Conservation (phyloP, 2,797 vertebrate genomes). For the Oceanodroma leucorhoa region DNA sequence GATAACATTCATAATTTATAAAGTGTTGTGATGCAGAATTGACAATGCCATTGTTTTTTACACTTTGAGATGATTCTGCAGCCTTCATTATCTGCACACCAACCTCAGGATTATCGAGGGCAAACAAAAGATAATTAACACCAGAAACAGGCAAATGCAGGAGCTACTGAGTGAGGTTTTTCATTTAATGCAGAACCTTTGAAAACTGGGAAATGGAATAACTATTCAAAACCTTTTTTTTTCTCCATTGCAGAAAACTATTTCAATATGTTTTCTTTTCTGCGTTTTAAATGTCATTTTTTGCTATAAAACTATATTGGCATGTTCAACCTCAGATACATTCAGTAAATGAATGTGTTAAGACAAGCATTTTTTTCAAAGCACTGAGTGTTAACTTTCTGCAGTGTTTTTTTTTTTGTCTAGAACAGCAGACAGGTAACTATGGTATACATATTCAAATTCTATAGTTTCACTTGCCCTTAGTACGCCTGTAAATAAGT, state of each 20-base stretch:
- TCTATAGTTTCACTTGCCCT: neutral
- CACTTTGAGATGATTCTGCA: constrained; percentile 90
- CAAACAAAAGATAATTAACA: constrained; percentile 99
- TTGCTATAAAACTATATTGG: constrained; percentile 27
- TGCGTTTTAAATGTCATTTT: constrained; percentile 1
- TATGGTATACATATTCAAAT: neutral
- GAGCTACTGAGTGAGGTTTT: constrained; percentile 77
- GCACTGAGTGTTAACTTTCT: neutral
- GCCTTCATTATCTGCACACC: constrained; percentile 90
- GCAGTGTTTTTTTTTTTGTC: neutral
- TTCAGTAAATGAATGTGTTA: neutral
- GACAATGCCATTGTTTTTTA: constrained; percentile 96
- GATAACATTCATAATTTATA: constrained; percentile 98
- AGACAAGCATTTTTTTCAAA: constrained; percentile 23
- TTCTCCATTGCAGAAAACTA: neutral
- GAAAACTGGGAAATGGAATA: constrained; percentile 72
- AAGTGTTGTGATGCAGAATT: constrained; percentile 94
- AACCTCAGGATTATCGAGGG: constrained; percentile 93
- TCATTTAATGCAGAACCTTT: constrained; percentile 79
- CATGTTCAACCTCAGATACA: neutral
- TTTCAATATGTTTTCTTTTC: constrained; percentile 24
- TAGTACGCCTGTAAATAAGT: neutral
- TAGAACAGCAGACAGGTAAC: neutral
- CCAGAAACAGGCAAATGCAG: constrained; percentile 82
- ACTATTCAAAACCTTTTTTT: constrained; percentile 54